phyloP scores from a whole-genome alignment of 2,888 invertebrate species.

The Acanthosepion pharaonis region DNA sequence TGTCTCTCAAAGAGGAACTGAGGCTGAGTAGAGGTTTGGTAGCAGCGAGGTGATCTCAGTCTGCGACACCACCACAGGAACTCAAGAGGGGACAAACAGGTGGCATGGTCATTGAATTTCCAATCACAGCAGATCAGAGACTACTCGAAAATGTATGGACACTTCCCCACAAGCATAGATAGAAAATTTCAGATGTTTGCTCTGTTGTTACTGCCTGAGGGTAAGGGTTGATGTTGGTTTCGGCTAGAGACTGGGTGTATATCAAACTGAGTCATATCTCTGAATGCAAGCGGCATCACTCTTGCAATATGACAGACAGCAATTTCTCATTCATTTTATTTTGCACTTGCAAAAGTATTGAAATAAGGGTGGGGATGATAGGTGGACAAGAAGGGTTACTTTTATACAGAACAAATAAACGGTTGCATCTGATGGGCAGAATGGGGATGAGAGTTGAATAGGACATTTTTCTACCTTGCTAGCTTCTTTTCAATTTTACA shows the following conservation, averaged over 20 bases:
- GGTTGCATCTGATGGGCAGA: not conserved
- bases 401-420: not conserved
- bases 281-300: not conserved
- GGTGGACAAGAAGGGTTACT: not conserved
- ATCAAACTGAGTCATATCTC: not conserved
- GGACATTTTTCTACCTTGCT: too few species aligned
- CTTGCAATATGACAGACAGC: not conserved
- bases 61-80: slow-evolving; percentile 21
- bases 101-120: slow-evolving; percentile 8
- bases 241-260: not conserved
- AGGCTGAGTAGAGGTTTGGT: not conserved
- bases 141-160: not conserved
- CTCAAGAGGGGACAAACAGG: not conserved
- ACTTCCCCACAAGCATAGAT: not conserved
- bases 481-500: too few species aligned
- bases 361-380: not conserved
- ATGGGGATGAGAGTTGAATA: too few species aligned
- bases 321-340: not conserved
- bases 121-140: not conserved
- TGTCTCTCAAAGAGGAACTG: not conserved
- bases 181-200: not conserved
- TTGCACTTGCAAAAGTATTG: not conserved
- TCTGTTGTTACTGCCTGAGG: not conserved
- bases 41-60: too few species aligned
- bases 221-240: not conserved